Percentiles rank a stretch among this genome's conserved stretches.
Conservation (phyloP, 2,888 invertebrate species). For the Cryptophagus acutangulus region DNA sequence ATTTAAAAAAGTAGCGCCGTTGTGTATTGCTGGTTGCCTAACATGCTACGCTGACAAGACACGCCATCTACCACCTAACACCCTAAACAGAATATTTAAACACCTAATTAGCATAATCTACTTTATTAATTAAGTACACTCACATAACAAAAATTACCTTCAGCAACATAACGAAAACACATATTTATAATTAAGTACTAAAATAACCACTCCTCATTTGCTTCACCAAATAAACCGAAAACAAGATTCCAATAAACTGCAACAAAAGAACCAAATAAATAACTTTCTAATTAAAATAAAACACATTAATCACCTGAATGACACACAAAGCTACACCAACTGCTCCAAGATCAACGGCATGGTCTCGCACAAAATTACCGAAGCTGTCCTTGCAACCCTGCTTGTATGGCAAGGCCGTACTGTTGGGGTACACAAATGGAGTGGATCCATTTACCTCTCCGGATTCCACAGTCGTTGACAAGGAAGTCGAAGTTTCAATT, state of each 20-base stretch:
- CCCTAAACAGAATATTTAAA: too few relatives aligned
- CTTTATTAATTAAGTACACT: too few relatives aligned
- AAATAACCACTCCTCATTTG: conserved; percentile 49
- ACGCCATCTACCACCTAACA: too few relatives aligned
- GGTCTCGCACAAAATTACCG: conserved; percentile 60
- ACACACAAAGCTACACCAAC: conserved; percentile 79
- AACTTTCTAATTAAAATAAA: background rate
- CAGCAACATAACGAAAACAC: background rate
- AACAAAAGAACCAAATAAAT: conserved; percentile 35
- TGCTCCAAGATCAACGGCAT: conserved; percentile 72
- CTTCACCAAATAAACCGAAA: conserved; percentile 86
- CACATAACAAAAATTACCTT: too few relatives aligned
- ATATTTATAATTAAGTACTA: conserved; percentile 27
- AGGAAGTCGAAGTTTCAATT: background rate
- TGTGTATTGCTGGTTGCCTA: too few relatives aligned
- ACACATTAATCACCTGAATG: conserved; percentile 64
- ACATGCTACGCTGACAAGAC: too few relatives aligned
- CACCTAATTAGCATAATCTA: too few relatives aligned
- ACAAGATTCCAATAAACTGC: conserved; percentile 80
- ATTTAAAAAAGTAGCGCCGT: too few relatives aligned
- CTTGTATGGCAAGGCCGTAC: conserved; percentile 46
- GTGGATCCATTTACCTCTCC: background rate
- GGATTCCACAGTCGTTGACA: conserved; percentile 2
- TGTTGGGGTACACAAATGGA: background rate
- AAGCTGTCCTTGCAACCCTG: conserved; percentile 64